phyloP scores from a whole-genome alignment of 1,140 invertebrate species.

The Tachypleus tridentatus region DNA sequence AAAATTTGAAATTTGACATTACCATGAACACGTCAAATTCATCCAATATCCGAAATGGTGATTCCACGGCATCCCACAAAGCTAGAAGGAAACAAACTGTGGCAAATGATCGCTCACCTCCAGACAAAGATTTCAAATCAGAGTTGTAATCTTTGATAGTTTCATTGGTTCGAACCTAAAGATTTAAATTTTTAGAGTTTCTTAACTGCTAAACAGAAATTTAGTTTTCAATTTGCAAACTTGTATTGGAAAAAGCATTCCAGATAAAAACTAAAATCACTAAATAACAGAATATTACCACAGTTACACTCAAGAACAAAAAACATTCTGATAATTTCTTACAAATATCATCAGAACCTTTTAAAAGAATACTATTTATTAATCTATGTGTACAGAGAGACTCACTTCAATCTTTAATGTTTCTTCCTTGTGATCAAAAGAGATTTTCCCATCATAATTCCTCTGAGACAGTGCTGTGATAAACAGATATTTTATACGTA shows the following conservation, averaged over 20 bases:
- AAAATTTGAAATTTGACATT: conserved; percentile 12
- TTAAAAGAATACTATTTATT: not conserved
- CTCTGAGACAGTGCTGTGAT: conserved; percentile 29
- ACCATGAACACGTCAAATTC: conserved; percentile 99
- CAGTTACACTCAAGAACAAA: not conserved
- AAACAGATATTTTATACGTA: conserved; percentile 31
- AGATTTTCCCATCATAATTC: conserved; percentile 32
- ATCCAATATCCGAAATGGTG: conserved; percentile 91
- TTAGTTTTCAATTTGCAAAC: not conserved
- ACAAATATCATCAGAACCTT: not conserved
- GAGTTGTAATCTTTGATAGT: not conserved
- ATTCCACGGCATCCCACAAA: conserved; percentile 77
- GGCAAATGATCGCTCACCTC: conserved; percentile 88
- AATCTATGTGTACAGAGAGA: not conserved
- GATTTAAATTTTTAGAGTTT: conserved; percentile 3
- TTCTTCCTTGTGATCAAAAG: conserved; percentile 32
- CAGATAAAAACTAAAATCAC: too few relatives aligned
- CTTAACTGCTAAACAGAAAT: conserved; percentile 6
- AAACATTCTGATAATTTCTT: not conserved
- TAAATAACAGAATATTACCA: too few relatives aligned
- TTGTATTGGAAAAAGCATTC: too few relatives aligned
- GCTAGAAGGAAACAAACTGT: conserved; percentile 88
- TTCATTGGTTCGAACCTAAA: not conserved
- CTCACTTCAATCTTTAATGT: conserved; percentile 31
- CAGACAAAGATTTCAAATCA: conserved; percentile 54